These are phyloP conservation scores for Phlogophora meticulosa DNA, from an alignment of 2,888 invertebrate species.

Conservation along the genomic window DNA sequence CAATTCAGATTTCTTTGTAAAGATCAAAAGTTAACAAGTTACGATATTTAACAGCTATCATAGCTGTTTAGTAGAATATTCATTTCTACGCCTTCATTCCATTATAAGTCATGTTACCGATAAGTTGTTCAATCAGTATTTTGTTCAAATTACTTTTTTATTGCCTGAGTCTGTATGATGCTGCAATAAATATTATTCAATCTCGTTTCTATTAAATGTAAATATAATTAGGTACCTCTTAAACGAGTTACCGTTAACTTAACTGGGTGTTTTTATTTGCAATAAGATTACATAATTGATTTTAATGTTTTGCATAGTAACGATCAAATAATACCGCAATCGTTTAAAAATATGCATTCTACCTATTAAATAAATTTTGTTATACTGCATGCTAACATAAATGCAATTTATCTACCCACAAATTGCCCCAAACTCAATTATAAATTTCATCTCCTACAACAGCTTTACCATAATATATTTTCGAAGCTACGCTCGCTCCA, in stretches of 20 bases:
- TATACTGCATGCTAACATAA: slow-evolving; percentile 1
- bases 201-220: not conserved
- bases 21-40: slow-evolving; percentile 27
- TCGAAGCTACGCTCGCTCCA: slow-evolving; percentile 8
- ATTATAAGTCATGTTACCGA: slow-evolving; percentile 26
- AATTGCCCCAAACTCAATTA: slow-evolving; percentile 22
- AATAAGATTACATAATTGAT: not conserved
- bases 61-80: not conserved
- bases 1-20: slow-evolving; percentile 8
- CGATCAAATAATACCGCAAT: not conserved
- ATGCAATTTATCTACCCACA: slow-evolving; percentile 14
- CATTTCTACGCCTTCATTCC: slow-evolving; percentile 6
- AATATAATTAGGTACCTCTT: not conserved
- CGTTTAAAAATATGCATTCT: not conserved
- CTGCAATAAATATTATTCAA: not conserved
- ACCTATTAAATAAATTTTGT: not conserved
- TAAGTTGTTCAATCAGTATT: slow-evolving; percentile 6
- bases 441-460: slow-evolving; percentile 15
- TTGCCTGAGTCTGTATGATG: not conserved
- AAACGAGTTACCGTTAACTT: not conserved
- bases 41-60: slow-evolving; percentile 12
- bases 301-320: not conserved
- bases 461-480: slow-evolving; percentile 17
- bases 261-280: not conserved
- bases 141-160: not conserved